Conservation (phyloP, 2,797 vertebrate genomes). For the Gadopsis marmoratus region DNA sequence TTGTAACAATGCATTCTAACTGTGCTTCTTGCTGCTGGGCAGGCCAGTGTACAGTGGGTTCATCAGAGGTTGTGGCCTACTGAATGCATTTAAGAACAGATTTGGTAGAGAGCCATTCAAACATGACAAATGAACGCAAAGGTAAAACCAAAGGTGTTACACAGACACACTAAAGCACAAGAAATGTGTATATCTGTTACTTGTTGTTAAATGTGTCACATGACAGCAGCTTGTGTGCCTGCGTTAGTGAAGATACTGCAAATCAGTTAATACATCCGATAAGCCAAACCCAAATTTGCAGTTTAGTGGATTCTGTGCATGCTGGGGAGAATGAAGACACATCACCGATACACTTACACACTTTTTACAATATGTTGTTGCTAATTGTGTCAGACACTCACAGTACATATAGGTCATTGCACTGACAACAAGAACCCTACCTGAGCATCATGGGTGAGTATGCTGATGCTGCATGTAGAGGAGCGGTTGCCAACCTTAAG, state of each 20-base stretch:
- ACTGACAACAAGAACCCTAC: constrained; percentile 27
- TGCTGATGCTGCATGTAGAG: constrained; percentile 14
- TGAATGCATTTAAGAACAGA: too few species aligned
- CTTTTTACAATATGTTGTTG: neutral
- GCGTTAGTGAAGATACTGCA: neutral
- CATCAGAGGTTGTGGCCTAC: neutral
- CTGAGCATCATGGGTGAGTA: constrained; percentile 32
- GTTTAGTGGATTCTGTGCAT: constrained; percentile 18
- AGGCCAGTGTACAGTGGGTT: neutral
- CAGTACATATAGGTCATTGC: constrained; percentile 53
- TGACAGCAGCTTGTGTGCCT: too few species aligned
- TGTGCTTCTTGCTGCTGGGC: neutral
- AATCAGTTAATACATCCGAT: neutral
- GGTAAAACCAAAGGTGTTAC: neutral
- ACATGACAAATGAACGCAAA: too few species aligned
- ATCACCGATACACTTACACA: neutral
- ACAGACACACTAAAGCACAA: neutral
- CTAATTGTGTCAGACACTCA: constrained; percentile 24
- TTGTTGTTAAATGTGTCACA: neutral
- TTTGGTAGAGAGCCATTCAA: neutral
- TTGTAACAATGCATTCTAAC: neutral
- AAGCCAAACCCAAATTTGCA: neutral
- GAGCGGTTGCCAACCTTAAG: too few species aligned
- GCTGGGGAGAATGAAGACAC: neutral
- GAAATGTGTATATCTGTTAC: too few species aligned